A percentile compares a stretch with the other conserved stretches of the same genome.
These are phyloP conservation scores for Trichacis sp. DNA, from an alignment of 2,888 invertebrate genomes.

Conservation along the genomic window DNA sequence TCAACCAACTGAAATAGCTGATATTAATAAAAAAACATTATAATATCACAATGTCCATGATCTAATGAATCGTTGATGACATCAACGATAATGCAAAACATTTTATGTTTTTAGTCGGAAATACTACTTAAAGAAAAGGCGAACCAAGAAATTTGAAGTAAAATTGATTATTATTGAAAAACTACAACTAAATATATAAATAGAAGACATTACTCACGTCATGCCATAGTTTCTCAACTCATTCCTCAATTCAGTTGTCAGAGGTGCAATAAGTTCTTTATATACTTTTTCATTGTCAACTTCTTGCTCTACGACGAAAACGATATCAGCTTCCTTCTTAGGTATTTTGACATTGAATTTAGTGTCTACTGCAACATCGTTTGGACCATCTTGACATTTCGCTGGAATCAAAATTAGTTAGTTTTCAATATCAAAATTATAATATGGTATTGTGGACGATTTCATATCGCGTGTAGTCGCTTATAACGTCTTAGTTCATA, in stretches of 20 bases:
- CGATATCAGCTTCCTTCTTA: constrained; percentile 82
- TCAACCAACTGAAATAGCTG: too few relatives aligned
- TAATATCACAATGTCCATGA: too few relatives aligned
- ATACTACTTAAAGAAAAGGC: constrained; percentile 47
- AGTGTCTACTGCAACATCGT: constrained; percentile 72
- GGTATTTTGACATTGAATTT: constrained; percentile 77
- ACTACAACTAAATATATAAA: too few relatives aligned
- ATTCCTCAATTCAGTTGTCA: constrained; percentile 74
- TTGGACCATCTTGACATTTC: constrained; percentile 69
- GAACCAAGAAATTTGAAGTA: constrained; percentile 11
- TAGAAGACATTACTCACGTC: constrained; percentile 72
- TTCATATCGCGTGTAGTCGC: too few relatives aligned
- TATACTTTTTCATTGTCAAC: constrained; percentile 75
- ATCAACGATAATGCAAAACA: too few relatives aligned
- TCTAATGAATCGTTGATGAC: too few relatives aligned
- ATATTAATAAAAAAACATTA: too few relatives aligned
- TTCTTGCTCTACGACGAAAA: constrained; percentile 81
- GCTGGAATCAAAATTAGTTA: constrained; percentile 57
- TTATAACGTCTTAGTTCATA: too few relatives aligned
- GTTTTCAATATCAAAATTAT: too few relatives aligned
- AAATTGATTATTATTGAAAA: too few relatives aligned
- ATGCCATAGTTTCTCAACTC: constrained; percentile 76
- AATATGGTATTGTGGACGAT: too few relatives aligned
- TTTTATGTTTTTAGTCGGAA: too few relatives aligned
- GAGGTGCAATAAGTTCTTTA: constrained; percentile 75